Conservation (phyloP, 2,113 vertebrate species). For the Trematomus loennbergii region DNA sequence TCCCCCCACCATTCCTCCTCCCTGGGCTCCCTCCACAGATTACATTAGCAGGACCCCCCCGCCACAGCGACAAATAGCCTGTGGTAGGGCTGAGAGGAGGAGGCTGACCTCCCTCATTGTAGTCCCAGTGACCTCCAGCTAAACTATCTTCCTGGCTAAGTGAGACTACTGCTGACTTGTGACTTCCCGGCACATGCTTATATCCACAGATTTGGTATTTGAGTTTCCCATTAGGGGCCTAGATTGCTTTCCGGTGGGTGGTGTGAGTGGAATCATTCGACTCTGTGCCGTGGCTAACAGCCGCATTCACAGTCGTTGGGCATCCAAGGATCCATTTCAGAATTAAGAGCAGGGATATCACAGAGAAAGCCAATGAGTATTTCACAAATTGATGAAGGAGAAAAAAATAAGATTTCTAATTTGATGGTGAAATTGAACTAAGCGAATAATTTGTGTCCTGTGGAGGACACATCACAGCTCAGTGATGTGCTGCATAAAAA, state of each 20-base stretch:
- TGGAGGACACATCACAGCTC: background rate
- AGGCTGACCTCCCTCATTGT: slow-evolving; percentile 26
- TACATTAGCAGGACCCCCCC: slow-evolving; percentile 16
- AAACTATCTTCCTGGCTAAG: slow-evolving; percentile 60
- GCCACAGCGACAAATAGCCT: slow-evolving; percentile 17
- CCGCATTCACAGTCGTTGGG: slow-evolving; percentile 63
- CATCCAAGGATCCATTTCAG: slow-evolving; percentile 60
- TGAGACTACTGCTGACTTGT: slow-evolving; percentile 72
- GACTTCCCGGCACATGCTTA: slow-evolving; percentile 70
- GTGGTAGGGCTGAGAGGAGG: slow-evolving; percentile 4
- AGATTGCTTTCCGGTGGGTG: slow-evolving; percentile 78
- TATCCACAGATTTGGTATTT: slow-evolving; percentile 72
- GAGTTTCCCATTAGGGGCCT: slow-evolving; percentile 73
- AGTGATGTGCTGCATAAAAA: slow-evolving; percentile 25
- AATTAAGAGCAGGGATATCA: slow-evolving; percentile 51
- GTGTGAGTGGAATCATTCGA: slow-evolving; percentile 67
- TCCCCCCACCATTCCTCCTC: background rate
- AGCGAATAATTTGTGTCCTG: slow-evolving; percentile 27
- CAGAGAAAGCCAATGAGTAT: slow-evolving; percentile 31
- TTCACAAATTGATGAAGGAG: slow-evolving; percentile 22
- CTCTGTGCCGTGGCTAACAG: slow-evolving; percentile 61
- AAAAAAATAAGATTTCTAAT: slow-evolving; percentile 21
- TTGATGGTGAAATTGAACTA: slow-evolving; percentile 4
- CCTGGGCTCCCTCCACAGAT: slow-evolving; percentile 4
- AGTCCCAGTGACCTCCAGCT: slow-evolving; percentile 62